A percentile compares a stretch with the other conserved stretches of the same genome.
phyloP scores from a whole-genome alignment of 2,113 vertebrate genomes.

The Oryzias javanicus region DNA sequence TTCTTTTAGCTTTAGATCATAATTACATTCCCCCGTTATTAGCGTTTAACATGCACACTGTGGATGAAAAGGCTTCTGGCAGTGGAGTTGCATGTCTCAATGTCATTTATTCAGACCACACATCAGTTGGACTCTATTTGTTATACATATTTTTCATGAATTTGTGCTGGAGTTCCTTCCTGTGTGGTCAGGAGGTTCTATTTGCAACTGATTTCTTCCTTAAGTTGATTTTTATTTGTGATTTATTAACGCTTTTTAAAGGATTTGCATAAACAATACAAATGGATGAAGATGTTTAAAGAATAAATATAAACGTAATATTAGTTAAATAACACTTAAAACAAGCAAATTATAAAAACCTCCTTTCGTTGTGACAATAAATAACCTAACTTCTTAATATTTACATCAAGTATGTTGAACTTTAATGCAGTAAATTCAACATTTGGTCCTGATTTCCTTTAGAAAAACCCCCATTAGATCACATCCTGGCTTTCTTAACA shows the following conservation, averaged over 20 bases:
- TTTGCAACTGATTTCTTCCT: neutral
- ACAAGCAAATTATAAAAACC: too few species aligned
- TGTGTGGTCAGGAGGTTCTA: conserved; percentile 12
- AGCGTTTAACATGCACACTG: neutral
- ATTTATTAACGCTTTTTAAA: neutral
- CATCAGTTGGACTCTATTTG: conserved; percentile 11
- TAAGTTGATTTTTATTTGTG: neutral
- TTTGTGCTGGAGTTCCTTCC: conserved; percentile 6
- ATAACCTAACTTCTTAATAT: neutral
- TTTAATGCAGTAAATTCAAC: conserved; percentile 49
- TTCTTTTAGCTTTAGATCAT: conserved; percentile 4
- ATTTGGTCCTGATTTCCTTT: conserved; percentile 50
- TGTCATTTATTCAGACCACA: conserved; percentile 6
- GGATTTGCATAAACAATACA: neutral
- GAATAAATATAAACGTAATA: neutral
- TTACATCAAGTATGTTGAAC: conserved; percentile 39
- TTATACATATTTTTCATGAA: neutral
- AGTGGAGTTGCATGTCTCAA: neutral
- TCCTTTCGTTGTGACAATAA: too few species aligned
- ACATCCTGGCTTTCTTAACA: conserved; percentile 37
- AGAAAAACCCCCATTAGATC: conserved; percentile 59
- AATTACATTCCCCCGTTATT: neutral
- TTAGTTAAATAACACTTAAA: too few species aligned
- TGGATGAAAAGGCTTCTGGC: neutral
- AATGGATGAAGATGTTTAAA: neutral